phyloP scores from a whole-genome alignment of 2,113 vertebrate genomes.

The Anolis sagrei region DNA sequence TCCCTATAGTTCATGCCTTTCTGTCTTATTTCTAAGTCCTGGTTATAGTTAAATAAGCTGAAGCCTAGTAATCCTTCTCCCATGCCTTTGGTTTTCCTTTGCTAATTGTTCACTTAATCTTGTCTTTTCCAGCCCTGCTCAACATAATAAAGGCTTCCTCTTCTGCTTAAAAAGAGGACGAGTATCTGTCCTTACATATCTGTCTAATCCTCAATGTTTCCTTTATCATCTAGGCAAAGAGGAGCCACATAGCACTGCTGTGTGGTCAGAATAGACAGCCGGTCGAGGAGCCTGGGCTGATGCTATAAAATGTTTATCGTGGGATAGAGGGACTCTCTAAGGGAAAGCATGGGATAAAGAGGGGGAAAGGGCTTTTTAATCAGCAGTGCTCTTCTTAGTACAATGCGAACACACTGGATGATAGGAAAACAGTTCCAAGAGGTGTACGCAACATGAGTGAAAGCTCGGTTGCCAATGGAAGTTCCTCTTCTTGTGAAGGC shows the following conservation, averaged over 20 bases:
- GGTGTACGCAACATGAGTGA: not conserved
- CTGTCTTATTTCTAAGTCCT: conserved; percentile 52
- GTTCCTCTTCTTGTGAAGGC: not conserved
- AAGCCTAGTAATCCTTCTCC: conserved; percentile 39
- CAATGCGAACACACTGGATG: not conserved
- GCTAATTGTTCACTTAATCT: conserved; percentile 48
- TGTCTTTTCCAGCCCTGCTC: not conserved
- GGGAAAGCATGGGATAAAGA: not conserved
- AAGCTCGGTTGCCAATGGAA: not conserved
- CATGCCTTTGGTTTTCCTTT: conserved; percentile 34
- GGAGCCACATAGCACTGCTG: not conserved
- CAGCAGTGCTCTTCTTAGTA: not conserved
- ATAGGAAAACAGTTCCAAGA: not conserved
- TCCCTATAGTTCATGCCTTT: conserved; percentile 24
- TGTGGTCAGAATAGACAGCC: not conserved
- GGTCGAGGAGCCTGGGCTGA: too few relatives aligned
- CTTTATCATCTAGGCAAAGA: not conserved
- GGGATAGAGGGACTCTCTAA: not conserved
- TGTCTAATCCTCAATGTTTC: not conserved
- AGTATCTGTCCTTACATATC: not conserved
- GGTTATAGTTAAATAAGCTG: conserved; percentile 43
- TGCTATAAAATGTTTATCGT: too few relatives aligned
- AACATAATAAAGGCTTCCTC: conserved; percentile 16
- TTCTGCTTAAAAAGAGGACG: not conserved
- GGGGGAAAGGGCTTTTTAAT: not conserved